Conservation (phyloP, 2,888 invertebrate species). For the Pseudeuparius sepicola region DNA sequence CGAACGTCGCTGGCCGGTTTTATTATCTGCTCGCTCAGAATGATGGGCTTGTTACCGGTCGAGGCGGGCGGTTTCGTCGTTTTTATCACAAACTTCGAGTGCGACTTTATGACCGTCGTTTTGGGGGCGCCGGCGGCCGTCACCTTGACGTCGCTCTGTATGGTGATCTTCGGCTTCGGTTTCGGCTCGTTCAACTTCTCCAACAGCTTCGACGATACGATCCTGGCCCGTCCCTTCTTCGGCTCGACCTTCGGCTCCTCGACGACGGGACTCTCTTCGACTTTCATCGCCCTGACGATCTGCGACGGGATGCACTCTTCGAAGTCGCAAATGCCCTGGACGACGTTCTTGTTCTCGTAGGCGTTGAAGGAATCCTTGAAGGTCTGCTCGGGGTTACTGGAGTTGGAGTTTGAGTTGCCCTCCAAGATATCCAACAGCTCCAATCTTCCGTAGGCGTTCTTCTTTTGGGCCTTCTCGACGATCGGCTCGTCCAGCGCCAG, state of each 20-base stretch:
- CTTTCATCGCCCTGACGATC: constrained; percentile 24
- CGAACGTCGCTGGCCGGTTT: constrained; percentile 25
- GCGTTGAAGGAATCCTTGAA: constrained; percentile 15
- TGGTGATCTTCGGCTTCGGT: constrained; percentile 13
- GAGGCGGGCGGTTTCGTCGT: too few relatives aligned
- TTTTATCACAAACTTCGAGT: too few relatives aligned
- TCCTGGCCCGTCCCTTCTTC: constrained; percentile 35
- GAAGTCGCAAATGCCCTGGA: constrained; percentile 20
- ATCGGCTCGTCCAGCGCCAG: constrained; percentile 21
- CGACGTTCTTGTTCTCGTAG: constrained; percentile 1
- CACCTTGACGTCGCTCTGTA: constrained; percentile 15
- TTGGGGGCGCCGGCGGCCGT: constrained; percentile 7
- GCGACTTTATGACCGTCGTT: constrained; percentile 15
- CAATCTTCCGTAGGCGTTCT: constrained; percentile 22
- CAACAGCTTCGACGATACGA: constrained; percentile 44
- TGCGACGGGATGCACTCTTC: constrained; percentile 33
- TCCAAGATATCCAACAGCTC: constrained; percentile 27
- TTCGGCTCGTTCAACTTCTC: constrained; percentile 39
- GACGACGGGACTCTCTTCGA: constrained; percentile 7
- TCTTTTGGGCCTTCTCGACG: constrained; percentile 16
- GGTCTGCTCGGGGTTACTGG: constrained; percentile 16
- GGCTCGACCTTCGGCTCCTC: too few relatives aligned
- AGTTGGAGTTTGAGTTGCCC: constrained; percentile 22
- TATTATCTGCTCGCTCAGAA: constrained; percentile 37
- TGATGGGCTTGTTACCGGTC: constrained; percentile 32